phyloP scores from a whole-genome alignment of 2,888 invertebrate species.

The Euphydryas editha region DNA sequence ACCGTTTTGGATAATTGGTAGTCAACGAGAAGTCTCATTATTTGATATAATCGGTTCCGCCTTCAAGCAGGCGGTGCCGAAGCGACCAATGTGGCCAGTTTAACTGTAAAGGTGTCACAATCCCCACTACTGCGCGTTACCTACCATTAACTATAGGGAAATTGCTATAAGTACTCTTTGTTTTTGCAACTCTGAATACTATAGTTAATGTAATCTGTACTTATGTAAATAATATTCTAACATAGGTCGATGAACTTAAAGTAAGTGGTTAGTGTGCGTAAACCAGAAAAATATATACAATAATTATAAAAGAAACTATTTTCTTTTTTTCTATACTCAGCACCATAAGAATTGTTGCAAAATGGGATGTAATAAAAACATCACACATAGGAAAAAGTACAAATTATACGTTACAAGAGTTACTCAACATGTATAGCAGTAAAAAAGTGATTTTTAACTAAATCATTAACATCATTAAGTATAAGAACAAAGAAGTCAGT shows the following conservation, averaged over 20 bases:
- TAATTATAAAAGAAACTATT: neutral
- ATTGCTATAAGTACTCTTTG: slow-evolving; percentile 5
- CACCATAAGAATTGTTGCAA: neutral
- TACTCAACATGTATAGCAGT: slow-evolving; percentile 24
- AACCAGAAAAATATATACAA: neutral
- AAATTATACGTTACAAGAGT: slow-evolving; percentile 24
- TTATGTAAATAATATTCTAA: neutral
- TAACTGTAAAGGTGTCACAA: slow-evolving; percentile 44
- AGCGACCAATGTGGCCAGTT: slow-evolving; percentile 43
- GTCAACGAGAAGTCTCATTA: slow-evolving; percentile 25
- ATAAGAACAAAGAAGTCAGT: slow-evolving; percentile 32
- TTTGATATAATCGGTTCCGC: slow-evolving; percentile 43
- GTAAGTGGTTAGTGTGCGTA: neutral
- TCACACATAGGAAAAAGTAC: slow-evolving; percentile 6
- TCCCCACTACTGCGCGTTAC: slow-evolving; percentile 38
- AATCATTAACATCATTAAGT: slow-evolving; percentile 26
- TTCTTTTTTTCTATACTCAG: neutral
- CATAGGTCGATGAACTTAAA: neutral
- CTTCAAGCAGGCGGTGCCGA: slow-evolving; percentile 43
- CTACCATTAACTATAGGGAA: slow-evolving; percentile 22
- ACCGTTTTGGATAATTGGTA: slow-evolving; percentile 26
- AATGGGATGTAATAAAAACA: slow-evolving; percentile 12
- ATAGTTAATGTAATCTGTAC: slow-evolving; percentile 2
- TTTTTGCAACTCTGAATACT: slow-evolving; percentile 8
- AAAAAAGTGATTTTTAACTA: slow-evolving; percentile 33